Evolutionary conservation across 2,797 vertebrate species (phyloP).

Genomic region (Pseudotriccus pelzelni): DNA sequence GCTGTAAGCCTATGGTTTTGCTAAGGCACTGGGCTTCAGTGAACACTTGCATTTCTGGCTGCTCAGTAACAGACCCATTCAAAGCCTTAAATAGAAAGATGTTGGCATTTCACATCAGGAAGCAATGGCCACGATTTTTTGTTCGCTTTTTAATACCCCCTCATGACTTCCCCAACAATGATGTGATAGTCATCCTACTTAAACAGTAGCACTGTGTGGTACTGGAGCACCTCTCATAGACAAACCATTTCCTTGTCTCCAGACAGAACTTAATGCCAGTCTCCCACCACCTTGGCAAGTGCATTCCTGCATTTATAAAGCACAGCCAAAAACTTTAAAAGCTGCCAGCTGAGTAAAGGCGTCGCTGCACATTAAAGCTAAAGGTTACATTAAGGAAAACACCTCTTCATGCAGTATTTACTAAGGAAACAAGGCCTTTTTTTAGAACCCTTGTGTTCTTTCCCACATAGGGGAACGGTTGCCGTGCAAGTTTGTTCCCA

Average conservation of each 20-base stretch:
- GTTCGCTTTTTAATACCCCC: neutral
- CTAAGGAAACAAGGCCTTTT: neutral
- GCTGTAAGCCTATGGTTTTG: neutral
- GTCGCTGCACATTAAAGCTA: neutral
- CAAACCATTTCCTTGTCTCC: neutral
- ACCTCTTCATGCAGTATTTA: neutral
- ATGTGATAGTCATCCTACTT: neutral
- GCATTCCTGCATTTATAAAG: neutral
- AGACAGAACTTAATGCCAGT: neutral
- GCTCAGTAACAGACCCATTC: neutral
- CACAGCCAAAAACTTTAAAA: neutral
- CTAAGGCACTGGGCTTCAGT: neutral
- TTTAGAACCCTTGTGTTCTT: neutral
- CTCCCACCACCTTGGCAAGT: neutral
- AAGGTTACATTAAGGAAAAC: neutral
- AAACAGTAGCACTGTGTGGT: neutral
- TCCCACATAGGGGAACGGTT: neutral
- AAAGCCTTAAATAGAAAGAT: neutral
- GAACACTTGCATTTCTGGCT: neutral
- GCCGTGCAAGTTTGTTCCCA: neutral
- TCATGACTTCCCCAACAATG: neutral
- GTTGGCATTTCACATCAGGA: neutral
- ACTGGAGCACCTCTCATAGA: neutral
- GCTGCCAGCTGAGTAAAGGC: neutral
- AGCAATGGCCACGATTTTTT: neutral